Percentiles rank a stretch among this genome's conserved stretches.
These are phyloP conservation scores for Aphaenogaster floridana DNA, from an alignment of 1,140 invertebrate genomes.

Conservation along the genomic window DNA sequence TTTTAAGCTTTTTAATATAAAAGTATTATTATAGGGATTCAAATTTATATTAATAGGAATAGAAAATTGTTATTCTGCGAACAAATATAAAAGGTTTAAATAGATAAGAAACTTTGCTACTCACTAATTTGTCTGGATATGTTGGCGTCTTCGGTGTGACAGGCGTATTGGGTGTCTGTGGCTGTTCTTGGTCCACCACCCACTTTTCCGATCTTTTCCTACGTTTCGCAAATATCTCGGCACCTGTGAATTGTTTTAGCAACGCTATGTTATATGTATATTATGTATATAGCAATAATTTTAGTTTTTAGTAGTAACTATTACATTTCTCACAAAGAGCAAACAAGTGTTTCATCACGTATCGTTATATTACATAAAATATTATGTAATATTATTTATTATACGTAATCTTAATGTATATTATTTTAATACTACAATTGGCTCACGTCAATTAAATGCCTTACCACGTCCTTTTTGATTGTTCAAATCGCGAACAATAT, in stretches of 20 bases:
- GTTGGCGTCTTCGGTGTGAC: slow-evolving; percentile 72
- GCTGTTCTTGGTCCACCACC: slow-evolving; percentile 92
- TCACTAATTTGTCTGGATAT: slow-evolving; percentile 79
- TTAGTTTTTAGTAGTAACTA: neutral
- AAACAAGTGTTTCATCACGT: neutral
- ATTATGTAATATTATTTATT: neutral
- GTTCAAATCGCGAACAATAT: slow-evolving; percentile 92
- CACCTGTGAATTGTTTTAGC: slow-evolving; percentile 87
- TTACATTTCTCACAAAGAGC: neutral
- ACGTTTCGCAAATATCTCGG: slow-evolving; percentile 95
- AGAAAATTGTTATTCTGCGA: neutral
- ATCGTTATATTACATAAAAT: neutral
- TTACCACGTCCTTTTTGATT: slow-evolving; percentile 92
- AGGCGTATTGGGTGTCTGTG: slow-evolving; percentile 77
- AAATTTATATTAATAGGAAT: neutral
- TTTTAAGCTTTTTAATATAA: neutral
- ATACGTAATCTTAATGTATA: neutral
- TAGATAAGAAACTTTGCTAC: neutral
- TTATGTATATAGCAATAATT: neutral
- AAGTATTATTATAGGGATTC: neutral
- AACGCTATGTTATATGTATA: slow-evolving; percentile 8
- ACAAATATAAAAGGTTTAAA: neutral
- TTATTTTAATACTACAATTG: slow-evolving; percentile 15
- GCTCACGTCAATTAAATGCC: neutral
- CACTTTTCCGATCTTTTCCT: slow-evolving; percentile 95